These are phyloP conservation scores for Choreutis nemorana DNA, from an alignment of 2,888 invertebrate genomes.

Conservation along the genomic window DNA sequence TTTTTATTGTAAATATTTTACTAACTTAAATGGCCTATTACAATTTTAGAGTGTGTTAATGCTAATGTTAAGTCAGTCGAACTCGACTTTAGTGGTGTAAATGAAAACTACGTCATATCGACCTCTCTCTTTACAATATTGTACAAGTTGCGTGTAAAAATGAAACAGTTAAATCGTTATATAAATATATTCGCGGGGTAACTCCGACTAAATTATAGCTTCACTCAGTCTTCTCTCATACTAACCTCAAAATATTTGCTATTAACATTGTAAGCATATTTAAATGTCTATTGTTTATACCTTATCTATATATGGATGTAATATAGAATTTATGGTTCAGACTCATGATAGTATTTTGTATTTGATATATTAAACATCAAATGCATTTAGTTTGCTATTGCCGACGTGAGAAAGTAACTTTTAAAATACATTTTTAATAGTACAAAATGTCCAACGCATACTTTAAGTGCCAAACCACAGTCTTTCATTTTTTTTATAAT, in stretches of 20 bases:
- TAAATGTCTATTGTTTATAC: slow-evolving; percentile 33
- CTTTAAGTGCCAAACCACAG: slow-evolving; percentile 51
- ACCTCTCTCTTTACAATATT: too few relatives aligned
- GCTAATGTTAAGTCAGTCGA: slow-evolving; percentile 45
- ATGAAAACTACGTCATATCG: slow-evolving; percentile 24
- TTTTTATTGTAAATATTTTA: slow-evolving; percentile 62
- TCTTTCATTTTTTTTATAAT: slow-evolving; percentile 19
- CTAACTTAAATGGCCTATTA: slow-evolving; percentile 57
- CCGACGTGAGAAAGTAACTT: too few relatives aligned
- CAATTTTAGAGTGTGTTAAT: slow-evolving; percentile 49
- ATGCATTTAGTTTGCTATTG: slow-evolving; percentile 36
- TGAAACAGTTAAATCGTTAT: too few relatives aligned
- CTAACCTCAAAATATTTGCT: too few relatives aligned
- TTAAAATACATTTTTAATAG: slow-evolving; percentile 33
- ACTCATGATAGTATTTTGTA: slow-evolving; percentile 24
- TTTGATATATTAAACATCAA: slow-evolving; percentile 19
- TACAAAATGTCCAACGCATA: slow-evolving; percentile 35
- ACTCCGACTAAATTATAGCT: too few relatives aligned
- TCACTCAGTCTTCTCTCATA: too few relatives aligned
- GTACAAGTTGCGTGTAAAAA: too few relatives aligned
- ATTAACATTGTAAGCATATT: slow-evolving; percentile 8
- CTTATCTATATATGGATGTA: slow-evolving; percentile 38
- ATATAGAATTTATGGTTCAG: slow-evolving; percentile 26
- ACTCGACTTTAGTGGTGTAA: slow-evolving; percentile 36
- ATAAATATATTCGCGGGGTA: too few relatives aligned